Conservation (phyloP, 2,797 vertebrate genomes). For the Lepus townsendii region DNA sequence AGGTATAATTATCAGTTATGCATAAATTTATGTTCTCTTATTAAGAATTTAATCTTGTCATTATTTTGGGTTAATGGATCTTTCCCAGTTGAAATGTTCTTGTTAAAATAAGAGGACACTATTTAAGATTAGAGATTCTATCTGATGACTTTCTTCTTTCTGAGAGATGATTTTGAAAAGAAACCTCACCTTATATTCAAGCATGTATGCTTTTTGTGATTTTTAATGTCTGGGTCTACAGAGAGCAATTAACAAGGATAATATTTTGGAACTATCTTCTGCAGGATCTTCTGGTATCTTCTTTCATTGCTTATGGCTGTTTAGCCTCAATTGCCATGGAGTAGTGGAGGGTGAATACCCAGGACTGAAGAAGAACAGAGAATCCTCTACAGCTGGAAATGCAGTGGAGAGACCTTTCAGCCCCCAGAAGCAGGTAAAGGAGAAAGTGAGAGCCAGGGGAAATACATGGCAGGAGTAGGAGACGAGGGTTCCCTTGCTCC, state of each 20-base stretch:
- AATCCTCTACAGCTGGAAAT: neutral
- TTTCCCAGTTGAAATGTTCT: slow-evolving; percentile 7
- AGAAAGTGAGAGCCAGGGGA: neutral
- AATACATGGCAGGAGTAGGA: neutral
- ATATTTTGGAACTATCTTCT: neutral
- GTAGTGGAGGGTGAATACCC: neutral
- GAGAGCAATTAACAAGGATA: neutral
- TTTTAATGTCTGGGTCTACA: neutral
- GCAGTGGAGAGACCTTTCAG: neutral
- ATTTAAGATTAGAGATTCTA: slow-evolving; percentile 21
- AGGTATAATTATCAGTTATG: slow-evolving; percentile 12
- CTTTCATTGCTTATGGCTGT: neutral
- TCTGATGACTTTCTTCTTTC: slow-evolving; percentile 16
- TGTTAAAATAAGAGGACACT: neutral
- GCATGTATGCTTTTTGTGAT: neutral
- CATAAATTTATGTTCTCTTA: neutral
- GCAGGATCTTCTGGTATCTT: neutral
- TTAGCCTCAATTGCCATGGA: neutral
- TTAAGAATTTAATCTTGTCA: neutral
- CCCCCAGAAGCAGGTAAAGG: neutral
- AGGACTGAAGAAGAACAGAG: neutral
- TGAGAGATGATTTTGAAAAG: slow-evolving; percentile 32
- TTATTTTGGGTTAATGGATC: slow-evolving; percentile 1
- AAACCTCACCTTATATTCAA: neutral
- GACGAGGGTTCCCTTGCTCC: neutral